Evolutionary conservation across 2,888 invertebrate species (phyloP), one percentile per base, ranked within the genome.

Genomic region (Spisula solida): DNA sequence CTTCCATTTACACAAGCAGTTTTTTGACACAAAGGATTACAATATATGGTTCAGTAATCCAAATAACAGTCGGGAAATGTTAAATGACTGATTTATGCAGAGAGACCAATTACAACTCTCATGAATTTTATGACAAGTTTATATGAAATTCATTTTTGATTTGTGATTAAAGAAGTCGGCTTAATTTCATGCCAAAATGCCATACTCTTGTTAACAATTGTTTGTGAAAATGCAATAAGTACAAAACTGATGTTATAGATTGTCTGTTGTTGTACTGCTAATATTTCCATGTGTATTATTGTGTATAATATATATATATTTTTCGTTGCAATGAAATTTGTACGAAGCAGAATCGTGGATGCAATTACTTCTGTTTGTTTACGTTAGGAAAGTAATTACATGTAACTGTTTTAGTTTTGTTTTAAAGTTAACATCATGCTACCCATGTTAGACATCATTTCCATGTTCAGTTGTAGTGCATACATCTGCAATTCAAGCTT

Each of bases 201-300:
- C 51, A 51, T 47, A 47, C 47, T 47, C 47, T 25, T 66, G 60
- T 25, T 66, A 4, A 60, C n/a, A 20, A 66, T n/a, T 66, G n/a
- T 66, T 10, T 66, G 60, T 66, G 25, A 66, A 66, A 66, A 66
- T 66, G 60, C 25, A 66, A 66, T 66, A 66, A 66, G 60, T 66
- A 25, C 41, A 41, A 41, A 2, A 41, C 6, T 25, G 12, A 25
- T 66, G 60, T 66, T 6, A 25, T 66, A 25, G 60, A 66, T 66
- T 25, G 25, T 66, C 25, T 66, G 60, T 66, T 66, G 60, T 66
- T 25, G 60, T 66, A 12, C 5, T 25, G 60, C 25, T 66, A 66
- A 51, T 51, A 51, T 51, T 51, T 51, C 51, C 12, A 60, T 66
- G 60, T 66, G 60, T 66, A 66, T n/a, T 66, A 66, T 8, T 66